Base-by-base conservation (phyloP, 2,888 invertebrate species). In the Entomobrya multifasciata region DNA sequence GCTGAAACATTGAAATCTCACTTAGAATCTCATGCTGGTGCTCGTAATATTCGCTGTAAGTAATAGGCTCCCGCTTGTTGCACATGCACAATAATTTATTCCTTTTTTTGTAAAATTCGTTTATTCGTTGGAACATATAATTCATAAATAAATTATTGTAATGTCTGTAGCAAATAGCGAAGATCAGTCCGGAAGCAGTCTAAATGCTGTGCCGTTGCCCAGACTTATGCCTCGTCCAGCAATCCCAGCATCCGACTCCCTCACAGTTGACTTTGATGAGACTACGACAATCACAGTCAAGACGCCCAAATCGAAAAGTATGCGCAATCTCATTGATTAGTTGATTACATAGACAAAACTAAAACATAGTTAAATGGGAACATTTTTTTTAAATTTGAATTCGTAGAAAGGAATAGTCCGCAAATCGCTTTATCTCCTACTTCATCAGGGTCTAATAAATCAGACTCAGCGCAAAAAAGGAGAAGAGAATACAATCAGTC, bases 1-100 rank as follows among this genome's bases (percentile, higher is more conserved):
- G 77, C 84, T 1, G 84, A 84, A 70, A 84, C 84, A 8, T 74
- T 84, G 49, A 84, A 84, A 44, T 70, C 84, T 11, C 84, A 84
- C 52, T 47, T 84, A 25, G 84, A 84, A 13, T 77, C 77, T 22
- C 84, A 84, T 62, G 47, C 49, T 74, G 84, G 84, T 55, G 36
- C 55, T 57, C 77, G 84, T 11, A 84, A 67, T 27, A 70, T 77
- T 55, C 84, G 77, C 13, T 84, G 84, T 84, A 30, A 77, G 67
- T 60, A 25, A 57, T 25, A 10, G 11, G 13, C 3, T 57, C 57
- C 10, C n/a, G n/a, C n/a, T n/a, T n/a, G n/a, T n/a, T n/a, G n/a
- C n/a, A n/a, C n/a, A n/a, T n/a, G n/a, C n/a, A n/a, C n/a, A n/a
- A n/a, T n/a, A n/a, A n/a, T n/a, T n/a, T n/a, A n/a, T n/a, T n/a